phyloP scores from a whole-genome alignment of 2,888 invertebrate genomes.

The Neoascia interrupta region DNA sequence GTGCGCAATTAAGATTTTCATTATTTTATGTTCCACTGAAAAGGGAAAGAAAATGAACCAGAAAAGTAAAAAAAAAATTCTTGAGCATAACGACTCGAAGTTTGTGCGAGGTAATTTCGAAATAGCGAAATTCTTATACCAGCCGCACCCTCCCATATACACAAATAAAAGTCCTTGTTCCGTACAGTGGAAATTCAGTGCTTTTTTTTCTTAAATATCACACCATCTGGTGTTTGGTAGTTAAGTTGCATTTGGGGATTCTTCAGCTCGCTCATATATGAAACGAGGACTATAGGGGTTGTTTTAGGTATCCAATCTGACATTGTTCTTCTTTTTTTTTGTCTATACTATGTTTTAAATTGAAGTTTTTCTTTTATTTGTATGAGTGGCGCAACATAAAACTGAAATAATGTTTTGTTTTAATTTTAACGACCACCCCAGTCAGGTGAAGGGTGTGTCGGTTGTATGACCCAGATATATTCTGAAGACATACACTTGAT shows the following conservation, averaged over 20 bases:
- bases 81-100: constrained; percentile 48
- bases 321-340: constrained; percentile 31
- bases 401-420: constrained; percentile 67
- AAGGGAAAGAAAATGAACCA: background rate
- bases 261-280: too few relatives aligned
- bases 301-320: background rate
- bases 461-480: background rate
- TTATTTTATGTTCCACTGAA: constrained; percentile 29
- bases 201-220: too few relatives aligned
- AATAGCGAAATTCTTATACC: constrained; percentile 15
- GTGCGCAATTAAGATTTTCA: constrained; percentile 64
- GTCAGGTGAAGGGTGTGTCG: constrained; percentile 15
- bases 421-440: constrained; percentile 44
- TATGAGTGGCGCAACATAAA: background rate
- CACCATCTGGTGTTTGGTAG: constrained; percentile 66
- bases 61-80: background rate
- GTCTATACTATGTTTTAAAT: constrained; percentile 38
- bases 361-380: constrained; percentile 14
- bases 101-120: constrained; percentile 59
- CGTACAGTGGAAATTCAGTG: constrained; percentile 21
- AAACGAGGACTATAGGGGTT: too few relatives aligned
- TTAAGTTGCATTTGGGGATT: constrained; percentile 61
- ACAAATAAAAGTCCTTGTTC: too few relatives aligned
- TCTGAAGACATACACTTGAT: too few relatives aligned
- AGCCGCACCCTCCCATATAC: background rate